These are phyloP conservation scores for Anisognathus igniventris DNA, from an alignment of 2,797 vertebrate species.

Conservation along the genomic window DNA sequence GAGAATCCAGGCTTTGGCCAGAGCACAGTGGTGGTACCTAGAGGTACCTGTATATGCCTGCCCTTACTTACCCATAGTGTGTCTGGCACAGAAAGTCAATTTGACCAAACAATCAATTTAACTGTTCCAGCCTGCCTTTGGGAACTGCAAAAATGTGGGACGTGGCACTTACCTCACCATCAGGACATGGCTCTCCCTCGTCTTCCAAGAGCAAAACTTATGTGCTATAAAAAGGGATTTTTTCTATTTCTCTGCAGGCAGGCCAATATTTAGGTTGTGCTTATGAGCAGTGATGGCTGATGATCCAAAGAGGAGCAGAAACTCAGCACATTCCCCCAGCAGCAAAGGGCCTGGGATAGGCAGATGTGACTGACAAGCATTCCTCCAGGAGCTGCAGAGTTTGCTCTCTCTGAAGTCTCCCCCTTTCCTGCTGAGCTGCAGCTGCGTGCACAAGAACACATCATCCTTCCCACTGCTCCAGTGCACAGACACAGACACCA, in stretches of 20 bases:
- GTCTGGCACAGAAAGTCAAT: not conserved
- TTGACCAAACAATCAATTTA: rapidly evolving
- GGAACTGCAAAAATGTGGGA: not conserved
- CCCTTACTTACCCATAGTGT: rapidly evolving
- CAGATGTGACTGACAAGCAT: rapidly evolving
- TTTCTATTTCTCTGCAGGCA: not conserved
- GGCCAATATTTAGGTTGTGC: not conserved
- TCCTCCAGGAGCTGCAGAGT: not conserved
- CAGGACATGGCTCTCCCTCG: rapidly evolving
- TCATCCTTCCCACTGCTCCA: not conserved
- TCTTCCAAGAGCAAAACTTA: not conserved
- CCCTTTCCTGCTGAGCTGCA: not conserved
- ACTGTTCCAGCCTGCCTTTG: not conserved
- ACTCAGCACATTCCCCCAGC: not conserved
- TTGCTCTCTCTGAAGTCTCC: not conserved
- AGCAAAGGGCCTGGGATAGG: not conserved
- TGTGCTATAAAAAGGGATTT: not conserved
- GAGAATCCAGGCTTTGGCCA: not conserved
- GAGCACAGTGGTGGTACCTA: not conserved
- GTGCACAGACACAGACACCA: not conserved
- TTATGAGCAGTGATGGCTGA: not conserved
- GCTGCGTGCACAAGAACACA: not conserved
- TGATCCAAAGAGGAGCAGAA: not conserved
- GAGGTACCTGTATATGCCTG: rapidly evolving
- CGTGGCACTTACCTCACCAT: rapidly evolving